phyloP scores from a whole-genome alignment of 2,888 invertebrate species.

The Charanyca ferruginea region DNA sequence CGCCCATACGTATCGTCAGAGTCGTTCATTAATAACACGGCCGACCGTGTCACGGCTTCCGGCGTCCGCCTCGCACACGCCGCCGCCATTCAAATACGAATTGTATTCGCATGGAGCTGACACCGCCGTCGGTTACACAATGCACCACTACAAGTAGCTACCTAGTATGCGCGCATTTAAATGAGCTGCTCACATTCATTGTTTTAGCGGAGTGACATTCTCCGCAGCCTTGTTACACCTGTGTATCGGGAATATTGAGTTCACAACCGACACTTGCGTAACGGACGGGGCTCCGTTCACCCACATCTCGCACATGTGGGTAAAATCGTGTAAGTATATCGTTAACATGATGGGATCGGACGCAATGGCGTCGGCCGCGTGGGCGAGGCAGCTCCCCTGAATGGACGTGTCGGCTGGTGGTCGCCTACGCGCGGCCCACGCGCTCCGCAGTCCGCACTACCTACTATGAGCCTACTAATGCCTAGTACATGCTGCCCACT shows the following conservation, averaged over 20 bases:
- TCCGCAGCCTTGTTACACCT: constrained; percentile 56
- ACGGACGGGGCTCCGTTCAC: constrained; percentile 62
- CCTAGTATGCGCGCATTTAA: constrained; percentile 68
- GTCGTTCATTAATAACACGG: constrained; percentile 86
- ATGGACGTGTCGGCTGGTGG: constrained; percentile 81
- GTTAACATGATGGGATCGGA: constrained; percentile 79
- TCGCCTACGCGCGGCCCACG: constrained; percentile 75
- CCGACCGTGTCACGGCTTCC: constrained; percentile 86
- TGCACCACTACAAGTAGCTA: constrained; percentile 70
- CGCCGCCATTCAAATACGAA: constrained; percentile 83
- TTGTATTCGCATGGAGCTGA: constrained; percentile 81
- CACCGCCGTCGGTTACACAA: constrained; percentile 71
- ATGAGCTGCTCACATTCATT: constrained; percentile 65
- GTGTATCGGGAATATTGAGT: constrained; percentile 51
- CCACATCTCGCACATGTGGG: constrained; percentile 71
- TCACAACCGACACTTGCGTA: constrained; percentile 62
- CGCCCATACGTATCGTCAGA: constrained; percentile 75
- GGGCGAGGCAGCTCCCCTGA: constrained; percentile 82
- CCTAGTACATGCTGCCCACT: constrained; percentile 62
- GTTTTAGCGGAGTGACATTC: constrained; percentile 63
- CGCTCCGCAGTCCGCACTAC: constrained; percentile 55
- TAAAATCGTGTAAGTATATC: constrained; percentile 73
- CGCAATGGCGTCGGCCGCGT: constrained; percentile 72
- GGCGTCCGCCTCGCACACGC: constrained; percentile 73
- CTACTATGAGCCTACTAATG: constrained; percentile 66